Evolutionary conservation across 2,797 vertebrate genomes (phyloP).

Genomic region (Aphelocoma californica): DNA sequence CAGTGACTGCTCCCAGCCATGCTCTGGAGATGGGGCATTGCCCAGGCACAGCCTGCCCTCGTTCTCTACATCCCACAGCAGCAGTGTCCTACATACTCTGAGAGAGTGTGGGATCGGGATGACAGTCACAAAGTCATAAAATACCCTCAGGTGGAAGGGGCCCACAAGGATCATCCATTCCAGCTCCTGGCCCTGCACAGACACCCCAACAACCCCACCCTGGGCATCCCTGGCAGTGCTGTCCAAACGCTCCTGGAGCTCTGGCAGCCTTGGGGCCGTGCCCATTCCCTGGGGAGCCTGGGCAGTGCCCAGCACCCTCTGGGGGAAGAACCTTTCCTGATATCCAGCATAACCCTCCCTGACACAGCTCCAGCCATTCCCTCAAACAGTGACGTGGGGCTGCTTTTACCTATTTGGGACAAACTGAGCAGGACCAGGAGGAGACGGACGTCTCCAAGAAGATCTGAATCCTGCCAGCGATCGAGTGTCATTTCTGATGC

Average conservation of each 20-base stretch:
- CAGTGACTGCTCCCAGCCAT: neutral
- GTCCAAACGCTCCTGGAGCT: neutral
- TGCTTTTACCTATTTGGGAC: neutral
- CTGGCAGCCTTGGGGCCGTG: accelerated
- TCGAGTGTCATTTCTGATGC: neutral
- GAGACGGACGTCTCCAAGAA: neutral
- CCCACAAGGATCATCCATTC: accelerated
- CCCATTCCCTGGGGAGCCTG: neutral
- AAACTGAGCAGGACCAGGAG: neutral
- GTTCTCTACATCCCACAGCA: accelerated
- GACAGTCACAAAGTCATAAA: neutral
- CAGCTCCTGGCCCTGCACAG: neutral
- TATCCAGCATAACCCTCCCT: accelerated
- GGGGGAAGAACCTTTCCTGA: neutral
- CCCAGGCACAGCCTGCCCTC: neutral
- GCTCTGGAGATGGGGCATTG: neutral
- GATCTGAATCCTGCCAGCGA: neutral
- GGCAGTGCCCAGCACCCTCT: neutral
- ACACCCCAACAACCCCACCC: neutral
- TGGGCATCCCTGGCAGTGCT: accelerated
- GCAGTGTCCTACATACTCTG: neutral
- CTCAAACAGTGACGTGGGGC: accelerated
- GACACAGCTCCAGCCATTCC: accelerated
- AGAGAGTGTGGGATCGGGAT: neutral
- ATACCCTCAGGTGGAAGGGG: neutral